A percentile compares a stretch with the other conserved stretches of the same genome.
Evolutionary conservation across 2,888 invertebrate genomes (phyloP).

Genomic region (Chloroclysta siterata): DNA sequence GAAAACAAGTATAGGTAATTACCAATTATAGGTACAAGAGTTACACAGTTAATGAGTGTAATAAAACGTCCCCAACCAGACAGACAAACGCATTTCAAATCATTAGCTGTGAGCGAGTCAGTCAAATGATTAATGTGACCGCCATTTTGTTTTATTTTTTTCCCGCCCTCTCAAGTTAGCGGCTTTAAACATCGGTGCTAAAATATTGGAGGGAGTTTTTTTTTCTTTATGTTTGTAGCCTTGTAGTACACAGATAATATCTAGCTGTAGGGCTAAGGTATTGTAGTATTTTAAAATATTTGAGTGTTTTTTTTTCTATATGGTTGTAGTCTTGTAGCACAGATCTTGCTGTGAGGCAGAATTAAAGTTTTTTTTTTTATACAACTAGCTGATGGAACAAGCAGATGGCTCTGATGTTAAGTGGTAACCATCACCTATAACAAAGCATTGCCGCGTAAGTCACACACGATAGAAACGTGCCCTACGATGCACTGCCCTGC

Average conservation of each 20-base stretch:
- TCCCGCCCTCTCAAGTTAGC: conserved; percentile 48
- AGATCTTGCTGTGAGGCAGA: too few relatives aligned
- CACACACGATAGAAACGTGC: too few relatives aligned
- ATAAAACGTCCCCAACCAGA: conserved; percentile 12
- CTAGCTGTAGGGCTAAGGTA: neutral
- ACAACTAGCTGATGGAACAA: too few relatives aligned
- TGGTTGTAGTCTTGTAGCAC: too few relatives aligned
- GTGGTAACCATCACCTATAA: too few relatives aligned
- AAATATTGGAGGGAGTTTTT: conserved; percentile 42
- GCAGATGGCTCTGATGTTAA: too few relatives aligned
- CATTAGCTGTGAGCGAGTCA: conserved; percentile 37
- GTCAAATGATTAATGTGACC: conserved; percentile 49
- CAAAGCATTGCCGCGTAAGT: too few relatives aligned
- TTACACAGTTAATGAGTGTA: conserved; percentile 15
- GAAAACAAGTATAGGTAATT: neutral
- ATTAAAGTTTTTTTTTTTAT: too few relatives aligned
- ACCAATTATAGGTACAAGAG: neutral
- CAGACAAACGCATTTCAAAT: conserved; percentile 23
- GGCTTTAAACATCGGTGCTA: conserved; percentile 42
- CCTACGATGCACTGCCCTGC: too few relatives aligned
- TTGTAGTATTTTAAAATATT: too few relatives aligned
- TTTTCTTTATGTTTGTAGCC: conserved; percentile 25
- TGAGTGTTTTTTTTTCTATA: too few relatives aligned
- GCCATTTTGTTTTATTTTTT: conserved; percentile 51
- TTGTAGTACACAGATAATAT: neutral